These are phyloP conservation scores for Arrhamphus sclerolepis DNA, from an alignment of 2,797 vertebrate genomes.

Conservation along the genomic window DNA sequence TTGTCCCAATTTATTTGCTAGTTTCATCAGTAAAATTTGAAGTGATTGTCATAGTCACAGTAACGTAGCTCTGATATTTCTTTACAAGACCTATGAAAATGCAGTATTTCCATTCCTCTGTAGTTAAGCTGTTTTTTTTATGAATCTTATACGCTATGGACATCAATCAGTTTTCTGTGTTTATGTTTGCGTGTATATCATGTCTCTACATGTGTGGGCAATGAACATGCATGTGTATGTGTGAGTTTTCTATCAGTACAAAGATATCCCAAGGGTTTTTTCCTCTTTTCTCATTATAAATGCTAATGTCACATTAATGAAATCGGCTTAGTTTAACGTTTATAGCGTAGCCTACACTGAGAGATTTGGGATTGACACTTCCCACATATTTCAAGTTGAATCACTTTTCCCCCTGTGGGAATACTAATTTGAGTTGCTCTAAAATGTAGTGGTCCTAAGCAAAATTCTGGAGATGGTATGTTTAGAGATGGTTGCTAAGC, in stretches of 20 bases:
- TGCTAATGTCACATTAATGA: constrained; percentile 82
- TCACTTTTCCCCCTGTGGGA: constrained; percentile 61
- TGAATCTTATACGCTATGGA: constrained; percentile 57
- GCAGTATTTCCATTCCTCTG: constrained; percentile 42
- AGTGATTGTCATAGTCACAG: constrained; percentile 50
- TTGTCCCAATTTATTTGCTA: constrained; percentile 54
- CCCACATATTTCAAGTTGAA: constrained; percentile 76
- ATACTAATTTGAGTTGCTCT: constrained; percentile 56
- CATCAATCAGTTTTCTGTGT: constrained; percentile 56
- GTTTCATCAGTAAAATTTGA: constrained; percentile 60
- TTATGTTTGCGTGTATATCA: constrained; percentile 5
- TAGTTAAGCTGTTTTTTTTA: constrained; percentile 50
- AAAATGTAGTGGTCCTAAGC: constrained; percentile 48
- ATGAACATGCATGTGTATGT: constrained; percentile 28
- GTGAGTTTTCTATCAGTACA: constrained; percentile 53
- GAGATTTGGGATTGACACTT: constrained; percentile 76
- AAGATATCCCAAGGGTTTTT: constrained; percentile 72
- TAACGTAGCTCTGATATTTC: constrained; percentile 44
- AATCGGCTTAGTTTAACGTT: constrained; percentile 81
- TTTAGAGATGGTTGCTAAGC: constrained; percentile 50
- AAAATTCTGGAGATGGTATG: constrained; percentile 54
- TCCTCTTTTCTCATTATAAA: constrained; percentile 78
- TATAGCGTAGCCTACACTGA: constrained; percentile 71
- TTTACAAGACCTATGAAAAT: constrained; percentile 56
- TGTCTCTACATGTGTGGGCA: constrained; percentile 15